A percentile compares a stretch with the other conserved stretches of the same genome.
Evolutionary conservation across 2,888 invertebrate genomes (phyloP).

Genomic region (Cryptocheilus praepositus): DNA sequence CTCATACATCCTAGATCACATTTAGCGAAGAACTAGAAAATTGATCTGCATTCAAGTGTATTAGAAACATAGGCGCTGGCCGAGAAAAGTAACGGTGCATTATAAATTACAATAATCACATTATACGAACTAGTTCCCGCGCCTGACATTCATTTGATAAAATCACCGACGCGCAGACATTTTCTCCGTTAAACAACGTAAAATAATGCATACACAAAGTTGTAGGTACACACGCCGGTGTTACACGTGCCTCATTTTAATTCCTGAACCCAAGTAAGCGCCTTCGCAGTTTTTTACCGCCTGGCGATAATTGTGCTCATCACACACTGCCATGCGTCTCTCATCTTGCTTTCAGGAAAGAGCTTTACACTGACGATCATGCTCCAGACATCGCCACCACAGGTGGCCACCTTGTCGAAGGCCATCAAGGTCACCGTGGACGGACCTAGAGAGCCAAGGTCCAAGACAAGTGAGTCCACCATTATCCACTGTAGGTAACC

Average conservation of each 20-base stretch:
- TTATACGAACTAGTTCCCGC: no score
- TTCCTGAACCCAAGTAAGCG: conserved; percentile 28
- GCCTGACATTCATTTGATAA: no score
- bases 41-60: no score
- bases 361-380: conserved; percentile 74
- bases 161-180: no score
- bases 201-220: conserved; percentile 58
- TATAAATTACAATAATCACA: no score
- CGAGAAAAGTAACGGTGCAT: no score
- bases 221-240: conserved; percentile 54
- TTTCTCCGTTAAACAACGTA: no score
- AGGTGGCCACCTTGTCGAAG: conserved; percentile 70
- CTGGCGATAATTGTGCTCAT: conserved; percentile 44
- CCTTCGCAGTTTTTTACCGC: conserved; percentile 41
- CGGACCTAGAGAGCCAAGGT: conserved; percentile 70
- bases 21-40: no score
- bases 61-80: no score
- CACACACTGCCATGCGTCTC: background rate
- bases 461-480: conserved; percentile 69
- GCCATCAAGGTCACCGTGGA: conserved; percentile 72
- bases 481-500: conserved; percentile 50
- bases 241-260: conserved; percentile 66
- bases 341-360: conserved; percentile 63
- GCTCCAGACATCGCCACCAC: conserved; percentile 73
- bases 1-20: no score